Evolutionary conservation across 2,888 invertebrate species (phyloP), one percentile per base, ranked within the genome.

Genomic region (Acanthosoma haemorrhoidale): DNA sequence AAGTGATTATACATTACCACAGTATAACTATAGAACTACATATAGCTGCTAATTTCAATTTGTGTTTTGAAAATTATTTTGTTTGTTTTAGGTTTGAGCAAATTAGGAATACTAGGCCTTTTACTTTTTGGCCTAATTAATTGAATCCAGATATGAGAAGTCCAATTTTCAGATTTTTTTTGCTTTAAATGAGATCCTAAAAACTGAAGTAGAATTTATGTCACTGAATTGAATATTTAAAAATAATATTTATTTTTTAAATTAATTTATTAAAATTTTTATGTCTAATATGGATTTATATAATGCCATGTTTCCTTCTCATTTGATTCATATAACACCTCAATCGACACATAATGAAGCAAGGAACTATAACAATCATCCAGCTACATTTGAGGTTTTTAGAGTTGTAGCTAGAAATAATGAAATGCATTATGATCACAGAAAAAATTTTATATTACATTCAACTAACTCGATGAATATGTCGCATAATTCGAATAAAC

Each of bases 271-370:
- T 32, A 6, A 6, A 32, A n/a, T 51, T 2, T 8, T 31, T 1
- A 15, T 41, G 8, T 39, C 64, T 18, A n/a, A 41, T 21, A 34
- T 58, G 18, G 68, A 68, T 25, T 36, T 68, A 39, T 68, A 68
- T 25, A 68, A 59, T 68, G 29, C 68, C 21, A 68, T 68, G 59
- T 68, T 36, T 39, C 68, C 68, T 18, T 39, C 58, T 15, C 68
- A 68, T 59, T 59, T 68, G 18, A 41, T 68, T 25, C 68, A 68
- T 18, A 36, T 68, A 16, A 15, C 32, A 21, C 59, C 68, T 34
- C 68, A 66, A 43, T 13, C 66, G 29, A 15, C 1, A 15, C 51
- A 68, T 29, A 59, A 25, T 68, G 68, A 68, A 29, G 59, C 29
- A n/a, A 68, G 68, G 29, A 18, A 15, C 11, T 68, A 34, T 59